Conservation (phyloP, 2,797 vertebrate genomes). For the Morelia viridis region DNA sequence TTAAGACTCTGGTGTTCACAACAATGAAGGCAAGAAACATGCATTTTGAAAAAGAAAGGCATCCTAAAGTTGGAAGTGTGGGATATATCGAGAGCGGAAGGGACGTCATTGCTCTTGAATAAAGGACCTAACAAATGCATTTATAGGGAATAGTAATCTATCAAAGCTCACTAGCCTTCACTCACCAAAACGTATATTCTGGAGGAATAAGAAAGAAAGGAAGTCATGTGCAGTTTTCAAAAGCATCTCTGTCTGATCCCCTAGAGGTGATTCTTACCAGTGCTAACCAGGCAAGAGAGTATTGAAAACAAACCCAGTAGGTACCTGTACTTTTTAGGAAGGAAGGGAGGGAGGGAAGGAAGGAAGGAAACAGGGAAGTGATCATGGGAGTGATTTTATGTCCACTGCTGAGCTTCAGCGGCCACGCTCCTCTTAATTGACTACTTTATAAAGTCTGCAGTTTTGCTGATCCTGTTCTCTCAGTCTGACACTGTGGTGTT, state of each 20-base stretch:
- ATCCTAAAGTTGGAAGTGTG: neutral
- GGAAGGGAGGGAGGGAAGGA: neutral
- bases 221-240: neutral
- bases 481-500: neutral
- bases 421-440: neutral
- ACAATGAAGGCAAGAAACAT: neutral
- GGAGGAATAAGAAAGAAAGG: neutral
- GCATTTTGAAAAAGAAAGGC: neutral
- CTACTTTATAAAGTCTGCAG: neutral
- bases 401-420: neutral
- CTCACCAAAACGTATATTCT: neutral
- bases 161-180: neutral
- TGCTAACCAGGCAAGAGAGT: neutral
- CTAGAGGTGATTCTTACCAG: neutral
- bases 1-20: neutral
- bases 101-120: neutral
- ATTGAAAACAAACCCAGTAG: neutral
- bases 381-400: neutral
- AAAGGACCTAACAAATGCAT: neutral
- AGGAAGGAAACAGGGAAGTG: neutral
- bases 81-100: neutral
- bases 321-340: neutral
- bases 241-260: neutral
- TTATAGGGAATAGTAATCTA: neutral
- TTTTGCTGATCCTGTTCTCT: neutral